These are phyloP conservation scores for Actinernus sp. DNA, from an alignment of 92 coral and sea anemone species.

Conservation along the genomic window DNA sequence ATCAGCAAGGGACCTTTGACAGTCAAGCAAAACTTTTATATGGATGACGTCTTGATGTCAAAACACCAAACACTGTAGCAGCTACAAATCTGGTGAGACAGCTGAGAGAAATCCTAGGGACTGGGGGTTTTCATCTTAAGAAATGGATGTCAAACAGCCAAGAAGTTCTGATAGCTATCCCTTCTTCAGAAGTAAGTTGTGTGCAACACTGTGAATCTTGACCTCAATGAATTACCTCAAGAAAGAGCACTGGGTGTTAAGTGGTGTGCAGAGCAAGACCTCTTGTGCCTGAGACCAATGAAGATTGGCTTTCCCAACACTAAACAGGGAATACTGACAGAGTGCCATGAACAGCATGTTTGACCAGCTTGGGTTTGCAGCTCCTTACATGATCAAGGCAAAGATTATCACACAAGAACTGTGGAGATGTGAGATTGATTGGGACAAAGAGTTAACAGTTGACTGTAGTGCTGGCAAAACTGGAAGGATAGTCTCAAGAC, in stretches of 20 bases:
- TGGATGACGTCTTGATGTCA: slow-evolving; percentile 32
- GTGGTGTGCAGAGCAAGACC: slow-evolving; percentile 31
- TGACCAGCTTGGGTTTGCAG: slow-evolving; percentile 4
- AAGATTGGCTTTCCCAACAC: slow-evolving; percentile 28
- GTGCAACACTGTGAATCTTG: slow-evolving; percentile 1
- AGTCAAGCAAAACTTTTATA: slow-evolving; percentile 26
- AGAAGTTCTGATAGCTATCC: not conserved
- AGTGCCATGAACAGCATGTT: slow-evolving; percentile 14
- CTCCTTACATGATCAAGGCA: slow-evolving; percentile 1
- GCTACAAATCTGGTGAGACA: not conserved
- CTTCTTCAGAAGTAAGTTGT: too few relatives aligned
- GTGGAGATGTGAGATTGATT: not conserved
- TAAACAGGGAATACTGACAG: slow-evolving; percentile 16
- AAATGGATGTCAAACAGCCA: slow-evolving; percentile 50
- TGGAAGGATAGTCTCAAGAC: slow-evolving; percentile 27
- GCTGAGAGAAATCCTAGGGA: not conserved
- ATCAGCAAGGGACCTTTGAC: slow-evolving; percentile 27
- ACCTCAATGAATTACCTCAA: too few relatives aligned
- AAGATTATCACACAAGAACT: slow-evolving; percentile 11
- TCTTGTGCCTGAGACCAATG: not conserved
- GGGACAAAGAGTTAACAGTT: too few relatives aligned
- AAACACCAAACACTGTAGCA: slow-evolving; percentile 1
- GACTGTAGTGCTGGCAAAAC: slow-evolving; percentile 4
- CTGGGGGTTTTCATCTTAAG: slow-evolving; percentile 27
- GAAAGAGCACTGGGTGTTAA: too few relatives aligned